Conservation (phyloP, 2,113 vertebrate genomes). For the Sapajus apella region DNA sequence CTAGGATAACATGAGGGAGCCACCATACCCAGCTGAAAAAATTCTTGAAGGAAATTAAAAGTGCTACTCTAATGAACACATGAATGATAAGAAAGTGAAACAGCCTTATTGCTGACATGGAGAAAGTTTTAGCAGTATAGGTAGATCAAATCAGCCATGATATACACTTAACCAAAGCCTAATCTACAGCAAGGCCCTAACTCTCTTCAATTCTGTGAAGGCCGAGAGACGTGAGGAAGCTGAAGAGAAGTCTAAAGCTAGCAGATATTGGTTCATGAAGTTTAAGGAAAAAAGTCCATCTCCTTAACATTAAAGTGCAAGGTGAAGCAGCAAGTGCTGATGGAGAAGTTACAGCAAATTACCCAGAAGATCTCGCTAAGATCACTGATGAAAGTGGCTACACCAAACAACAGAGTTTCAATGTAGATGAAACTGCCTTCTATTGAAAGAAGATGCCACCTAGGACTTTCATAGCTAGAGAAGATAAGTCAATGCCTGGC, state of each 20-base stretch:
- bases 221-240: background rate
- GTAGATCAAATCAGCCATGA: background rate
- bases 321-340: background rate
- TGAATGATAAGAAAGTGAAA: background rate
- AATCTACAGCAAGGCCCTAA: background rate
- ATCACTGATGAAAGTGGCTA: background rate
- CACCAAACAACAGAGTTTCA: background rate
- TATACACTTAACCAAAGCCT: background rate
- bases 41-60: background rate
- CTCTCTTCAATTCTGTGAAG: background rate
- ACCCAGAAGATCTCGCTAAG: background rate
- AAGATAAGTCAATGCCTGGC: too few species aligned
- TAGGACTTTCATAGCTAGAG: too few species aligned
- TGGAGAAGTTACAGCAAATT: background rate
- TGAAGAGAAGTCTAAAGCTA: background rate
- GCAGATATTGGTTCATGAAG: background rate
- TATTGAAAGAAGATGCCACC: background rate
- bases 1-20: background rate
- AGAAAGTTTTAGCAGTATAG: background rate
- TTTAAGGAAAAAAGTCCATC: background rate
- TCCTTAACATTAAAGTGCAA: background rate
- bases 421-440: background rate
- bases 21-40: background rate
- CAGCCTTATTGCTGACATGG: background rate
- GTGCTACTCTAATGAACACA: background rate